Conservation (phyloP, 2,888 invertebrate species). For the Lycophotia porphyrea region DNA sequence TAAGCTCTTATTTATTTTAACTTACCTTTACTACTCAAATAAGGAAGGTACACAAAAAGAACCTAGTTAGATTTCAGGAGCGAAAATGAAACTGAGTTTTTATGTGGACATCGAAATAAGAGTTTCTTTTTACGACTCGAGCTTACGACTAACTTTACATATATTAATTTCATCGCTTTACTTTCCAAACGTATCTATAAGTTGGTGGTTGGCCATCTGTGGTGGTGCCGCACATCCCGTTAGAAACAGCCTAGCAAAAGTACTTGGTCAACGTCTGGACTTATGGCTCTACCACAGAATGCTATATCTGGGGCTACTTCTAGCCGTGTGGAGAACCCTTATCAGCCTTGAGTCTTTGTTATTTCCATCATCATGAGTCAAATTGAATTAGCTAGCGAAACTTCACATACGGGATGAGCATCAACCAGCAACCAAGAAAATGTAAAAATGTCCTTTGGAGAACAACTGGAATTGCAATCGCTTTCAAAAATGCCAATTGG, state of each 20-base stretch:
- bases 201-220: too few relatives aligned
- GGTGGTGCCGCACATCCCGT: too few relatives aligned
- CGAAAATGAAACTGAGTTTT: too few relatives aligned
- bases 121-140: too few relatives aligned
- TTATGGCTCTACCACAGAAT: not conserved
- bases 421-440: not conserved
- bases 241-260: too few relatives aligned
- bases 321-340: not conserved
- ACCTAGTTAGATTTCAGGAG: too few relatives aligned
- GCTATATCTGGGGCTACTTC: not conserved
- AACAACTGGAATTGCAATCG: not conserved
- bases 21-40: not conserved
- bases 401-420: not conserved
- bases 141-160: too few relatives aligned
- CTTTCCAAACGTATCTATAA: too few relatives aligned
- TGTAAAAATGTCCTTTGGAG: not conserved
- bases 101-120: too few relatives aligned
- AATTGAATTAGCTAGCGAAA: not conserved
- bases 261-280: too few relatives aligned
- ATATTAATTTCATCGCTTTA: too few relatives aligned
- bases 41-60: not conserved
- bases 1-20: not conserved
- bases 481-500: not conserved
- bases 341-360: not conserved
- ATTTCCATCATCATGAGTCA: not conserved